A percentile compares a stretch with the other conserved stretches of the same genome.
Evolutionary conservation across 2,113 vertebrate species (phyloP).

Genomic region (Naja naja): DNA sequence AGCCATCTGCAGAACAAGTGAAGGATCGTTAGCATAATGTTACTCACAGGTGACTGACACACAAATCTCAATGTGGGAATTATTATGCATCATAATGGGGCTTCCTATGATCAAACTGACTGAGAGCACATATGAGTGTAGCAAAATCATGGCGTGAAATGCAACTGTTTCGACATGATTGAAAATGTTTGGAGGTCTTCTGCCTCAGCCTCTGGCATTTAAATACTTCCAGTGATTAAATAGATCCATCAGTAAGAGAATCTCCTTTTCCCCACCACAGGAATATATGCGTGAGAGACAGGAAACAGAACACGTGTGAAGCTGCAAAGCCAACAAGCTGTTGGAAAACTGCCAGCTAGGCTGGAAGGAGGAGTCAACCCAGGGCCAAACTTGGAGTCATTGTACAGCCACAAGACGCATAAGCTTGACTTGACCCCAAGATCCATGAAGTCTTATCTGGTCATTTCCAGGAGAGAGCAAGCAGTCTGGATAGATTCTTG

Average conservation of each 20-base stretch:
- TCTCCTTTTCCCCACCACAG: neutral
- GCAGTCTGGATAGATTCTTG: neutral
- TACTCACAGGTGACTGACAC: neutral
- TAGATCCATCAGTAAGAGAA: neutral
- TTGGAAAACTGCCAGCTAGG: no score
- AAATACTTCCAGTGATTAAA: neutral
- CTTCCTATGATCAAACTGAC: neutral
- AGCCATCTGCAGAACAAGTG: neutral
- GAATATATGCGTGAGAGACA: neutral
- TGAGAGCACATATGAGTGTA: neutral
- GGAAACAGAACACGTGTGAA: neutral
- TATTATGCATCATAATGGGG: neutral
- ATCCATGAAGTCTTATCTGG: neutral
- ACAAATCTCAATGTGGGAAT: neutral
- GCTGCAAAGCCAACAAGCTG: conserved; percentile 1
- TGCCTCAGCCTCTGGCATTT: neutral
- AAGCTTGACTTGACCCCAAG: neutral
- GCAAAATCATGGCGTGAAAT: neutral
- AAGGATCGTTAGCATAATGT: neutral
- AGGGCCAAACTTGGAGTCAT: no score
- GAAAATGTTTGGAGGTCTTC: neutral
- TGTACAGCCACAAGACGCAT: no score
- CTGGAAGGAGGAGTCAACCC: no score
- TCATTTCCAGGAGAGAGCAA: neutral
- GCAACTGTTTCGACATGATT: neutral